phyloP scores from a whole-genome alignment of 2,888 invertebrate species.

The Molanna angustata region DNA sequence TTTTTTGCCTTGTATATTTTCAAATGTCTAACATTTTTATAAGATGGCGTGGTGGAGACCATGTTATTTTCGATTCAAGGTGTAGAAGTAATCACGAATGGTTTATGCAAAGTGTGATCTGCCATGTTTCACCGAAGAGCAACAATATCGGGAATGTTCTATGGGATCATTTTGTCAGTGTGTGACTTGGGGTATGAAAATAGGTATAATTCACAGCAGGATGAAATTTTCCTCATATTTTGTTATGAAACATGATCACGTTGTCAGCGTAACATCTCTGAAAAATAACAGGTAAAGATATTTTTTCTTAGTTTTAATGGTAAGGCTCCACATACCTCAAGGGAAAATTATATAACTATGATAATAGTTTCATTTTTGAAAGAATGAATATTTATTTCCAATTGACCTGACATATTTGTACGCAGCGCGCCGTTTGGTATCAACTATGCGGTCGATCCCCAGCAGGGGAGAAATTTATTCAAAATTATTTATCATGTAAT shows the following conservation, averaged over 20 bases:
- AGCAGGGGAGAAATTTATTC: no score
- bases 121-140: conserved; percentile 12
- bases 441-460: no score
- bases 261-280: neutral
- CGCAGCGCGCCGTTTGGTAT: no score
- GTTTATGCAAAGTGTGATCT: conserved; percentile 19
- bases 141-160: conserved; percentile 11
- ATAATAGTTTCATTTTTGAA: conserved; percentile 11
- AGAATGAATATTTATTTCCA: conserved; percentile 5
- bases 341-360: no score
- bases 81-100: conserved; percentile 18
- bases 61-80: no score
- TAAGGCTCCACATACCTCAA: no score
- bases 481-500: no score
- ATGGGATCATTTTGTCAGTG: neutral
- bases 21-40: no score
- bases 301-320: no score
- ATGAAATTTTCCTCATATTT: conserved; percentile 8
- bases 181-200: conserved; percentile 8
- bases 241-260: conserved; percentile 10
- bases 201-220: conserved; percentile 7
- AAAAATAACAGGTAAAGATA: neutral
- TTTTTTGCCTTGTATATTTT: no score
- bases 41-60: no score
- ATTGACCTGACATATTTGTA: no score